Evolutionary conservation across 2,113 vertebrate species (phyloP).

Genomic region (Labeo rohita): DNA sequence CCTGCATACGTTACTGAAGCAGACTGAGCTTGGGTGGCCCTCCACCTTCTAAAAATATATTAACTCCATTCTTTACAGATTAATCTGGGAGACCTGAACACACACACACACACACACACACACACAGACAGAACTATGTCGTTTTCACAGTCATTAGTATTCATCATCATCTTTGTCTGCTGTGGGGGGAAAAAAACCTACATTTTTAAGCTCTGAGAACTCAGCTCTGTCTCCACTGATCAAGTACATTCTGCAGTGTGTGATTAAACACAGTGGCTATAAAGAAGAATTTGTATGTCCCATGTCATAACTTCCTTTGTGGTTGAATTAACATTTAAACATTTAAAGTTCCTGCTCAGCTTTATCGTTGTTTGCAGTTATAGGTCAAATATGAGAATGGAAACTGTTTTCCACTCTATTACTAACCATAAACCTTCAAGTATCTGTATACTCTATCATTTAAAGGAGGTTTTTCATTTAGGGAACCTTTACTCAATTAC

Average conservation of each 20-base stretch:
- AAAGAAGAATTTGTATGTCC: neutral
- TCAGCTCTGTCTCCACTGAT: conserved; percentile 1
- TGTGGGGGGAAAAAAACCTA: neutral
- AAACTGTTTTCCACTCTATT: neutral
- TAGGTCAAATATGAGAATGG: neutral
- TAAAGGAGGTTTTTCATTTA: no score
- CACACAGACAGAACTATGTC: neutral
- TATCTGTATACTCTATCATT: no score
- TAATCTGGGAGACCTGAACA: neutral
- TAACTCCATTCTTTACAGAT: neutral
- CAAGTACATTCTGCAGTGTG: neutral
- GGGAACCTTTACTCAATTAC: neutral
- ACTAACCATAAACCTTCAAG: no score
- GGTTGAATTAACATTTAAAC: neutral
- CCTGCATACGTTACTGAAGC: neutral
- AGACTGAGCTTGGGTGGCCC: neutral
- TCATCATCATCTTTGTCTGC: neutral
- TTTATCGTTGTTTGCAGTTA: neutral
- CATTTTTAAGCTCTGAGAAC: neutral
- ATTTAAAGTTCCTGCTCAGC: neutral
- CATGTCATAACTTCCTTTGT: neutral
- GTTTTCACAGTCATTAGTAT: neutral
- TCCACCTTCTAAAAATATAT: neutral
- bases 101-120: neutral
- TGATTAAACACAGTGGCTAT: neutral